These are phyloP conservation scores for Chydorus sphaericus DNA, from an alignment of 2,888 invertebrate genomes.

Conservation along the genomic window DNA sequence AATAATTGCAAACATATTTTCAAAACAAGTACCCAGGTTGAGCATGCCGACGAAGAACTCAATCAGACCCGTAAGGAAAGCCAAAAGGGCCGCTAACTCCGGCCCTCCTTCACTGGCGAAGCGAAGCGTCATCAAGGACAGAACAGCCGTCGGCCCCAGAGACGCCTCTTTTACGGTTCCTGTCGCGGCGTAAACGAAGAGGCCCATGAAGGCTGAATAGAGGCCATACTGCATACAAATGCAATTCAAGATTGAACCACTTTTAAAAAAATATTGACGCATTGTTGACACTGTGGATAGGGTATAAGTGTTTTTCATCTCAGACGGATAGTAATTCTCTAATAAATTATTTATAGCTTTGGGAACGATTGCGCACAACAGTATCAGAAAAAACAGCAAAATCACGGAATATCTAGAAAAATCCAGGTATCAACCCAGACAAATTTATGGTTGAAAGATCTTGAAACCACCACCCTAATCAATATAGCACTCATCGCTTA, in stretches of 20 bases:
- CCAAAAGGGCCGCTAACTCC: slow-evolving; percentile 58
- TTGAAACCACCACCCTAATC: no score
- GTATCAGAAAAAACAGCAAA: no score
- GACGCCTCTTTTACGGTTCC: slow-evolving; percentile 88
- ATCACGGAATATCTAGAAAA: no score
- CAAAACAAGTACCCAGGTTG: slow-evolving; percentile 46
- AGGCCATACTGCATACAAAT: slow-evolving; percentile 56
- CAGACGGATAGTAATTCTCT: no score
- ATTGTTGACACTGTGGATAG: background rate
- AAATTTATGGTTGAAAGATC: no score
- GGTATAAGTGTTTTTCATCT: background rate
- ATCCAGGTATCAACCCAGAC: no score
- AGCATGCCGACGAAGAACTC: slow-evolving; percentile 67
- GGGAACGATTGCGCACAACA: no score
- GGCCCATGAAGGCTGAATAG: slow-evolving; percentile 81
- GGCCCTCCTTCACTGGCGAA: slow-evolving; percentile 64
- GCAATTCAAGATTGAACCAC: background rate
- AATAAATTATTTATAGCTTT: no score
- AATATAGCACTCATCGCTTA: no score
- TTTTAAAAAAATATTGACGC: background rate
- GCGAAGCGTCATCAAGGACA: slow-evolving; percentile 38
- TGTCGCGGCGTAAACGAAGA: slow-evolving; percentile 75
- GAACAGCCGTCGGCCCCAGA: slow-evolving; percentile 83
- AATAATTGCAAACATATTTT: background rate
- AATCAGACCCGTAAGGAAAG: slow-evolving; percentile 66